These are phyloP conservation scores for Spatulosminthurus flaviceps DNA, from an alignment of 2,888 invertebrate species.

Conservation along the genomic window DNA sequence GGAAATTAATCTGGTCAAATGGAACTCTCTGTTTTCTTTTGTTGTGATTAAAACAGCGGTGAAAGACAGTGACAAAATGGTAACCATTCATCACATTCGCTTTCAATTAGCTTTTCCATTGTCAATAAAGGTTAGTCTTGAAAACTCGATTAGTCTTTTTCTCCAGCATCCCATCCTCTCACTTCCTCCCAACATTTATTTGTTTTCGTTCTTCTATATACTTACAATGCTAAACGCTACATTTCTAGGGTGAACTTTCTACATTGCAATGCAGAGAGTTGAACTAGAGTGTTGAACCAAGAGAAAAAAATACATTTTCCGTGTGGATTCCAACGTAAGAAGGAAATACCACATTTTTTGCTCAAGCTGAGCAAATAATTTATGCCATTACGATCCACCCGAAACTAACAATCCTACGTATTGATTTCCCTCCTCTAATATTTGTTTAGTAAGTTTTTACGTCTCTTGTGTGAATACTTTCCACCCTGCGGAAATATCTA, in stretches of 20 bases:
- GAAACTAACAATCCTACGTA: neutral
- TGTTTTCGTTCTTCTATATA: neutral
- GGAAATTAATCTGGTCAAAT: slow-evolving; percentile 56
- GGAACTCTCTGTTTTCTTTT: slow-evolving; percentile 53
- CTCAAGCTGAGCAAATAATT: slow-evolving; percentile 13
- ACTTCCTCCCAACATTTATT: slow-evolving; percentile 9
- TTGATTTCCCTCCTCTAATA: neutral
- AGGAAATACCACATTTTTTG: neutral
- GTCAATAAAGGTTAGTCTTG: slow-evolving; percentile 53
- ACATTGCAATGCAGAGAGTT: neutral
- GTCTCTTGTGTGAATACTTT: too few species aligned
- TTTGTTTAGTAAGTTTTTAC: neutral
- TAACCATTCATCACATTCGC: slow-evolving; percentile 54
- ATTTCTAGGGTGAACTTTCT: neutral
- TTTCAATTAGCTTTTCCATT: slow-evolving; percentile 56
- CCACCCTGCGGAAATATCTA: too few species aligned
- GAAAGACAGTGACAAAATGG: slow-evolving; percentile 56
- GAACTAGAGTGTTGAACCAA: too few species aligned
- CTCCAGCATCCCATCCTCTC: slow-evolving; percentile 41
- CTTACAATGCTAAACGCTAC: neutral
- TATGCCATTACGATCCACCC: neutral
- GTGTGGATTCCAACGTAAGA: neutral
- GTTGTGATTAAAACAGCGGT: slow-evolving; percentile 53
- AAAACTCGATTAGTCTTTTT: slow-evolving; percentile 58
- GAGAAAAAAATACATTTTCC: neutral